Conservation (phyloP, 2,113 vertebrate genomes). For the Thamnaconus septentrionalis region DNA sequence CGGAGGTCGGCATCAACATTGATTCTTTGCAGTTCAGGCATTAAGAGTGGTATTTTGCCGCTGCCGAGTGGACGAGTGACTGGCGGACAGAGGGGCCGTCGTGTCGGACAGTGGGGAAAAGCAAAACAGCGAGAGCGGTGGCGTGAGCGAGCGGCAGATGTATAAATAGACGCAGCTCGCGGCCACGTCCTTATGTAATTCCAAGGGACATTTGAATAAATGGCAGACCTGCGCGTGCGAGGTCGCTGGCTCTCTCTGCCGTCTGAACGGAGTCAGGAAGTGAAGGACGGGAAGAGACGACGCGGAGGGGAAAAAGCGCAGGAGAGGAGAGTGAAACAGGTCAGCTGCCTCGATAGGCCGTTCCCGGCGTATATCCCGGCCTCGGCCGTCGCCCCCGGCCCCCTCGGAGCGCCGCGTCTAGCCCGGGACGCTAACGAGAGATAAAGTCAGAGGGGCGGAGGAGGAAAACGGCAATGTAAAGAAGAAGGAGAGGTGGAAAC, state of each 20-base stretch:
- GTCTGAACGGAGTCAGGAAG: background rate
- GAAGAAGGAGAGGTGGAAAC: background rate
- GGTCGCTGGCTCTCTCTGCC: background rate
- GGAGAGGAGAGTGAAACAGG: slow-evolving; percentile 11
- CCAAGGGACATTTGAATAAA: background rate
- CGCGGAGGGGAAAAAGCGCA: background rate
- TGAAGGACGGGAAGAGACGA: background rate
- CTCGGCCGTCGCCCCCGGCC: slow-evolving; percentile 4
- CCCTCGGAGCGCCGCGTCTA: background rate
- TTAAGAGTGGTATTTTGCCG: no score
- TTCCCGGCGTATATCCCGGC: background rate
- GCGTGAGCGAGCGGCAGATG: no score
- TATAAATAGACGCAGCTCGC: background rate
- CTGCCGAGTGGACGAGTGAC: no score
- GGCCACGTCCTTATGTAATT: slow-evolving; percentile 9
- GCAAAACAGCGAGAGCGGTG: no score
- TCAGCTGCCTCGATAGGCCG: slow-evolving; percentile 17
- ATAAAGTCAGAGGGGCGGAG: slow-evolving; percentile 13
- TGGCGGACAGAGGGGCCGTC: no score
- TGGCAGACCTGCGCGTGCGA: background rate
- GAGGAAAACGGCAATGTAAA: no score
- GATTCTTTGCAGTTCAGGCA: no score
- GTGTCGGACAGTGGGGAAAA: no score
- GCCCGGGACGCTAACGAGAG: background rate
- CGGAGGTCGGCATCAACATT: no score